Conservation (phyloP, 2,888 invertebrate genomes). For the Lasioglossum pauxillum region DNA sequence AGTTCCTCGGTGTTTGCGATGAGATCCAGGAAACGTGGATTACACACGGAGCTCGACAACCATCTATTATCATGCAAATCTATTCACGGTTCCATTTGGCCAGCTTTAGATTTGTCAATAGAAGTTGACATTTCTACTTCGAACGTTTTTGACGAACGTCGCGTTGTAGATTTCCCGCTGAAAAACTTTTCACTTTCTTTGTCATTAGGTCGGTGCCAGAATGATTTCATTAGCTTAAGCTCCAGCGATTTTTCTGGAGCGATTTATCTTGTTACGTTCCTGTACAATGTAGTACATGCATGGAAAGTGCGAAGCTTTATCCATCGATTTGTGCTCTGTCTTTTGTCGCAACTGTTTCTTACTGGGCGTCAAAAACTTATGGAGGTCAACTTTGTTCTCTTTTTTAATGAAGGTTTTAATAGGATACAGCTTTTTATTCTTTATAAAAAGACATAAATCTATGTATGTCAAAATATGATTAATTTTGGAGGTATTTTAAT, state of each 20-base stretch:
- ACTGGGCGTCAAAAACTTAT: background rate
- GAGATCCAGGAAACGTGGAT: constrained; percentile 19
- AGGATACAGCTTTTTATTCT: too few species aligned
- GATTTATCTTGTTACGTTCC: background rate
- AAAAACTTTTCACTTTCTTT: background rate
- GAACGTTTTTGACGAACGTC: background rate
- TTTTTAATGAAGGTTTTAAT: background rate
- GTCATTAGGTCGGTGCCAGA: background rate
- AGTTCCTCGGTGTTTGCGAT: constrained; percentile 29
- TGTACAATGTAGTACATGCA: background rate
- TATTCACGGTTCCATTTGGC: constrained; percentile 21
- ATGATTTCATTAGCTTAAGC: too few species aligned
- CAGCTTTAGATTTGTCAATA: constrained; percentile 19
- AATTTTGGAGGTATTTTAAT: too few species aligned
- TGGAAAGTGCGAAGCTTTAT: background rate
- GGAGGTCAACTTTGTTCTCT: background rate
- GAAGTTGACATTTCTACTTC: background rate
- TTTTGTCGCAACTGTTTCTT: background rate
- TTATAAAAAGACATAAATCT: too few species aligned
- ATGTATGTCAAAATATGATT: too few species aligned
- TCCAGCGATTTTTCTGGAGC: background rate
- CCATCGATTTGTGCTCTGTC: background rate
- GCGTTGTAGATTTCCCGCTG: background rate
- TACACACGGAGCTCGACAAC: constrained; percentile 21
- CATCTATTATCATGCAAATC: constrained; percentile 37